Evolutionary conservation across 2,888 invertebrate species (phyloP), one percentile per base, ranked within the genome.

Genomic region (Plagodis dolabraria): DNA sequence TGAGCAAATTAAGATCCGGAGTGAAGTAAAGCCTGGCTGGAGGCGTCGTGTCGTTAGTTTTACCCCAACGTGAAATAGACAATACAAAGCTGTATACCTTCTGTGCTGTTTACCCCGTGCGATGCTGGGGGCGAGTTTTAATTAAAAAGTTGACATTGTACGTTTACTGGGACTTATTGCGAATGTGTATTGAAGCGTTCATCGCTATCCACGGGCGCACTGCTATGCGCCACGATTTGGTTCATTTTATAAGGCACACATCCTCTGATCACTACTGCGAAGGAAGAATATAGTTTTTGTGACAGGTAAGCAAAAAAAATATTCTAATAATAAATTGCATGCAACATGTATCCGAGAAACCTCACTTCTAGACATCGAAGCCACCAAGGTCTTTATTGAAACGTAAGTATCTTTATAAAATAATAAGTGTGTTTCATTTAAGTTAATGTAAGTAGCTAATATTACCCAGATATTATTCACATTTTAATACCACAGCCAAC

Each of bases 251-350:
- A 89, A 93, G 96, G 81, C 96, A 96, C 90, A 96, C 96, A 67
- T 96, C 96, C 70, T 96, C 96, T 71, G 96, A 96, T 74, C 96
- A 96, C 83, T 96, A 95, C 85, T 95, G 96, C 94, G 96, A 96
- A 94, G 92, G 92, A 85, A 89, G 72, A 81, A 83, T 92, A 89
- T 92, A 92, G 92, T 83, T 73, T 64, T 64, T 70, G 72, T 67
- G 70, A 71, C 77, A 83, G 88, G 89, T 89, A 72, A 87, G 85
- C 63, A 40, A 36, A 43, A 52, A 10, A 43, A 42, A 55, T 34
- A 64, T 65, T 60, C 22, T 22, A 22, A 22, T 22, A 22, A 50
- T 36, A 36, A 36, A 36, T 5, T 40, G 40, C 10, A 61, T 33
- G 11, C 47, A 50, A 58, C 48, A 38, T 48, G 9, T 33, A 35